phyloP scores from a whole-genome alignment of 2,888 invertebrate species.

The Campoplex nolae region DNA sequence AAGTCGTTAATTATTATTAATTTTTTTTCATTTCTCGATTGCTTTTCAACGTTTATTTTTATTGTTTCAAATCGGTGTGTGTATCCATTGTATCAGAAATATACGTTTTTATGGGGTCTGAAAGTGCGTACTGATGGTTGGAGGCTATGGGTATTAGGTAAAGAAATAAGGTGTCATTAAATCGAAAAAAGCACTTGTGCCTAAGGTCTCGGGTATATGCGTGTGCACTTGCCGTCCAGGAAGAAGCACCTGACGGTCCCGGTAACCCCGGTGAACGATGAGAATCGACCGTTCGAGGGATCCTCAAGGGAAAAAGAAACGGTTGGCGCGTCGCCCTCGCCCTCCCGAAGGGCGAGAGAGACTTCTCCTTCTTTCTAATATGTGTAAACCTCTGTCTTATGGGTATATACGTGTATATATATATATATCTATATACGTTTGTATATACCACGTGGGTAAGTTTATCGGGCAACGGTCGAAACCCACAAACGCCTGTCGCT shows the following conservation, averaged over 20 bases:
- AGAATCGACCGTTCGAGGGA: slow-evolving; percentile 57
- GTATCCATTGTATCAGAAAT: background rate
- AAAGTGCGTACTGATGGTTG: slow-evolving; percentile 11
- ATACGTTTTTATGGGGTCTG: background rate
- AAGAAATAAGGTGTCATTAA: slow-evolving; percentile 80
- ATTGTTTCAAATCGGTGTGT: background rate
- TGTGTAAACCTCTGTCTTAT: slow-evolving; percentile 6
- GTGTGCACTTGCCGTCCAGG: slow-evolving; percentile 82
- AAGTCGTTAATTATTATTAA: background rate
- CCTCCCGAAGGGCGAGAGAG: slow-evolving; percentile 55
- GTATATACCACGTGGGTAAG: slow-evolving; percentile 8
- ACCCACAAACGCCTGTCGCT: slow-evolving; percentile 69
- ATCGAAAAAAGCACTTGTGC: slow-evolving; percentile 81
- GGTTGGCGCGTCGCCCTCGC: slow-evolving; percentile 47
- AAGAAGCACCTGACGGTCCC: slow-evolving; percentile 82
- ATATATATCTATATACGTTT: slow-evolving; percentile 14
- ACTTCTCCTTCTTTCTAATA: slow-evolving; percentile 25
- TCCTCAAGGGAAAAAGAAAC: slow-evolving; percentile 53
- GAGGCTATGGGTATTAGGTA: slow-evolving; percentile 61
- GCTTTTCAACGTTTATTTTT: background rate
- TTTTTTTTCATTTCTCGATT: background rate
- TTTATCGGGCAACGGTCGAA: slow-evolving; percentile 73
- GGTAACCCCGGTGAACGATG: slow-evolving; percentile 59
- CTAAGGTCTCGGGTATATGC: slow-evolving; percentile 65
- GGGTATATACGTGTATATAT: slow-evolving; percentile 14